Evolutionary conservation across 2,888 invertebrate species (phyloP).

Genomic region (Pimpla rufipes): DNA sequence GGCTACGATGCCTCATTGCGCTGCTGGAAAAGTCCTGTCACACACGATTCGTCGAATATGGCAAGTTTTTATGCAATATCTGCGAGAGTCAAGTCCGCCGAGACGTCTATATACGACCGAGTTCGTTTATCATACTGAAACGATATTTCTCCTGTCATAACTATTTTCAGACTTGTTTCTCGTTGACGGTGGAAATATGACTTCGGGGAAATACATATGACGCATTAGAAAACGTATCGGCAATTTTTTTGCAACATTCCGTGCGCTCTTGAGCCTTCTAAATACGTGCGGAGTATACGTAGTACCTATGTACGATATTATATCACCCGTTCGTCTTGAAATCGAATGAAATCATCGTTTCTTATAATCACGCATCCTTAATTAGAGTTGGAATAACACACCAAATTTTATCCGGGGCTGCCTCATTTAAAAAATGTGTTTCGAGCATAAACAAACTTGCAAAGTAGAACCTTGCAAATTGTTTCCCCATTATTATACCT

Average conservation of each 20-base stretch:
- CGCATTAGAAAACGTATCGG: conserved; percentile 39
- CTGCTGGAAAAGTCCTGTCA: neutral
- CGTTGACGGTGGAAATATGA: conserved; percentile 24
- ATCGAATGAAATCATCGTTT: conserved; percentile 22
- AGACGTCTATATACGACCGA: conserved; percentile 30
- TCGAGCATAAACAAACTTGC: too few relatives aligned
- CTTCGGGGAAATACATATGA: conserved; percentile 38
- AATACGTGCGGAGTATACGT: neutral
- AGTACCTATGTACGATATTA: neutral
- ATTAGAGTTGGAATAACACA: too few relatives aligned
- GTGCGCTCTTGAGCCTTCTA: neutral
- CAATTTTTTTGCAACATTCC: conserved; percentile 23
- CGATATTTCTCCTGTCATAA: conserved; percentile 51
- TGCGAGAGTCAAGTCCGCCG: conserved; percentile 7
- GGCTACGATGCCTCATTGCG: neutral
- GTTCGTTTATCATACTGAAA: conserved; percentile 43
- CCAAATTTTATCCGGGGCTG: too few relatives aligned
- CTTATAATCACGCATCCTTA: conserved; percentile 1
- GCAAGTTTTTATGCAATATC: conserved; percentile 1
- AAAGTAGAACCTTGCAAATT: neutral
- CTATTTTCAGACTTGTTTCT: conserved; percentile 36
- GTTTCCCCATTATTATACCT: neutral
- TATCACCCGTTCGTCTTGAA: conserved; percentile 4
- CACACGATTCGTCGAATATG: conserved; percentile 21
- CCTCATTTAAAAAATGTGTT: too few relatives aligned